Conservation (phyloP, 1,140 invertebrate species). For the Procambarus clarkii region DNA sequence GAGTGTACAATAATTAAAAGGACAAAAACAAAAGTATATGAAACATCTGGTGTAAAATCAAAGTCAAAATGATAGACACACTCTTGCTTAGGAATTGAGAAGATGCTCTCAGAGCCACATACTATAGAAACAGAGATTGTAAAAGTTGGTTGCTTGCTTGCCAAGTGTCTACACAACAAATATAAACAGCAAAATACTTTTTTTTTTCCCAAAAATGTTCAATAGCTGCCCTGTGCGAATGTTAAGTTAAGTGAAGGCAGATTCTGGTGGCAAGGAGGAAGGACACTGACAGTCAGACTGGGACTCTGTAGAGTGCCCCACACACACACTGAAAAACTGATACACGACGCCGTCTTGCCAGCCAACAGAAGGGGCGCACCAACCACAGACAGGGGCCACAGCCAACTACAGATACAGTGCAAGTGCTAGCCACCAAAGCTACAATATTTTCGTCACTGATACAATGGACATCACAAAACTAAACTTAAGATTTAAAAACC, state of each 20-base stretch:
- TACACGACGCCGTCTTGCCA: background rate
- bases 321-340: background rate
- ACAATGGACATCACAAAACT: background rate
- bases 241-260: conserved; percentile 55
- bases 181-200: conserved; percentile 55
- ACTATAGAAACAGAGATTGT: conserved; percentile 1
- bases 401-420: background rate
- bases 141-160: conserved; percentile 52
- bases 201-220: conserved; percentile 31
- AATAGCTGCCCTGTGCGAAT: conserved; percentile 65
- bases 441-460: background rate
- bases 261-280: conserved; percentile 35
- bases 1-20: background rate
- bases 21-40: background rate
- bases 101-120: background rate
- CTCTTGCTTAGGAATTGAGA: background rate
- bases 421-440: background rate
- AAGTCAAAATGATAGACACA: background rate
- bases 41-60: too few species aligned
- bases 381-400: background rate
- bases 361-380: background rate
- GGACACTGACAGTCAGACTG: conserved; percentile 1
- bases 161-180: conserved; percentile 13
- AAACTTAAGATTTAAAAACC: background rate
- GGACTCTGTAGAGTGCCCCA: background rate